phyloP scores from a whole-genome alignment of 2,888 invertebrate species.

The Ennomos quercinarius region DNA sequence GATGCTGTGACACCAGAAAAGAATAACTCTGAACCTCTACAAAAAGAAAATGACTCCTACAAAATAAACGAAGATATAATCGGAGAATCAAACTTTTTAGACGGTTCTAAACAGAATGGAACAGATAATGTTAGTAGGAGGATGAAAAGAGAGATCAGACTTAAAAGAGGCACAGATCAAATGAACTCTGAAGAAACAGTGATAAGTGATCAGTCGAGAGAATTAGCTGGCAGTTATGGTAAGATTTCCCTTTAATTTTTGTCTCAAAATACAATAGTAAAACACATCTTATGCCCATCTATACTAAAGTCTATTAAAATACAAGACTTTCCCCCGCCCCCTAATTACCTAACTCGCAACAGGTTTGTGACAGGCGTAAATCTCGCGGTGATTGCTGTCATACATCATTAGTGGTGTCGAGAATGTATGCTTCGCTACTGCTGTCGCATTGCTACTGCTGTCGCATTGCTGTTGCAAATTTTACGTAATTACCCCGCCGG shows the following conservation, averaged over 20 bases:
- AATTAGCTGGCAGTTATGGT: slow-evolving; percentile 57
- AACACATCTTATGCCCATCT: too few relatives aligned
- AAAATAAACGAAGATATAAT: slow-evolving; percentile 64
- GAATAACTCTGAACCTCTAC: slow-evolving; percentile 59
- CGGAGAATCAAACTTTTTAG: slow-evolving; percentile 65
- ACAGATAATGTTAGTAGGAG: slow-evolving; percentile 52
- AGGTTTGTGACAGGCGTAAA: too few relatives aligned
- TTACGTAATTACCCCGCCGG: too few relatives aligned
- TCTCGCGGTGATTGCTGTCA: too few relatives aligned
- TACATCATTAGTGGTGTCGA: too few relatives aligned
- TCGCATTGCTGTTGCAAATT: too few relatives aligned
- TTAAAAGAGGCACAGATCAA: slow-evolving; percentile 49
- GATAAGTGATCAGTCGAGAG: slow-evolving; percentile 55
- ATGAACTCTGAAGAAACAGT: slow-evolving; percentile 69
- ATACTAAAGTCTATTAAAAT: too few relatives aligned
- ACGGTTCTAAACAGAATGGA: slow-evolving; percentile 65
- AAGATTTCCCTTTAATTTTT: slow-evolving; percentile 20
- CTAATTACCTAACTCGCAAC: too few relatives aligned
- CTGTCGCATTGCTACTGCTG: too few relatives aligned
- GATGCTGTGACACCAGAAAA: slow-evolving; percentile 57
- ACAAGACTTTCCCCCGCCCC: too few relatives aligned
- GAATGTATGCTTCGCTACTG: too few relatives aligned
- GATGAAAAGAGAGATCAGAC: slow-evolving; percentile 59
- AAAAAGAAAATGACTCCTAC: slow-evolving; percentile 63
- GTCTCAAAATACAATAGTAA: too few relatives aligned